Evolutionary conservation across 35 echinoderm and acorn worm species (phyloP).

Genomic region (Anneissia japonica): DNA sequence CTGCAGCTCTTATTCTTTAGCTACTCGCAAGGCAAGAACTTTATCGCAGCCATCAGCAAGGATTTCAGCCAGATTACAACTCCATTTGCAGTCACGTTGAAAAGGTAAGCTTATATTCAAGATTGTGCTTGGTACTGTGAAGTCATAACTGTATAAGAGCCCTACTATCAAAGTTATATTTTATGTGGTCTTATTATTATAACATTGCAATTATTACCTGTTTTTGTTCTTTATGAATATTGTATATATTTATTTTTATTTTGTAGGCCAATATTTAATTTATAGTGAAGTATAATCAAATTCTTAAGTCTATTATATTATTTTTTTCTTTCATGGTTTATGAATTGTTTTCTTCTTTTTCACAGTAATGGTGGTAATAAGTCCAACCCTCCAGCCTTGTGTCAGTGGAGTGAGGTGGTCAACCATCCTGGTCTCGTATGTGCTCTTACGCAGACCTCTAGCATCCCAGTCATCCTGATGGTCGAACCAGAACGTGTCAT

Average conservation of each 20-base stretch:
- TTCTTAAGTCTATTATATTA: no score
- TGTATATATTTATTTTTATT: no score
- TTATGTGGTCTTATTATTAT: no score
- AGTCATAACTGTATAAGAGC: no score
- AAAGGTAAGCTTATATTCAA: constrained; percentile 56
- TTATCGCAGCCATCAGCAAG: constrained; percentile 48
- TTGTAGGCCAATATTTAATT: no score
- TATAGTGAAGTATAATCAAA: no score
- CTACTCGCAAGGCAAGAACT: constrained; percentile 68
- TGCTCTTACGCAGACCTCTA: constrained; percentile 80
- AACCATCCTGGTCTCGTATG: constrained; percentile 88
- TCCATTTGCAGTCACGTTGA: constrained; percentile 75
- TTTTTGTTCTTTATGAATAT: no score
- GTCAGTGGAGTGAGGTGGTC: constrained; percentile 93
- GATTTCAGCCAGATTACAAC: constrained; percentile 40
- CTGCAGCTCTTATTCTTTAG: constrained; percentile 95
- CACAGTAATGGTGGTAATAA: constrained; percentile 70
- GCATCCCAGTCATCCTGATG: constrained; percentile 92
- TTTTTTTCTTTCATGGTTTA: no score
- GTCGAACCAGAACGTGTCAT: constrained; percentile 76
- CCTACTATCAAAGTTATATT: no score
- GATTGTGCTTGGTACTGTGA: not conserved
- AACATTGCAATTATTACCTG: no score
- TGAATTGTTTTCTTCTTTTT: not conserved
- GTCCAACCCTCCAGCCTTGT: constrained; percentile 85